These are phyloP conservation scores for Micrasema minimum DNA, from an alignment of 1,140 invertebrate genomes.

Conservation along the genomic window DNA sequence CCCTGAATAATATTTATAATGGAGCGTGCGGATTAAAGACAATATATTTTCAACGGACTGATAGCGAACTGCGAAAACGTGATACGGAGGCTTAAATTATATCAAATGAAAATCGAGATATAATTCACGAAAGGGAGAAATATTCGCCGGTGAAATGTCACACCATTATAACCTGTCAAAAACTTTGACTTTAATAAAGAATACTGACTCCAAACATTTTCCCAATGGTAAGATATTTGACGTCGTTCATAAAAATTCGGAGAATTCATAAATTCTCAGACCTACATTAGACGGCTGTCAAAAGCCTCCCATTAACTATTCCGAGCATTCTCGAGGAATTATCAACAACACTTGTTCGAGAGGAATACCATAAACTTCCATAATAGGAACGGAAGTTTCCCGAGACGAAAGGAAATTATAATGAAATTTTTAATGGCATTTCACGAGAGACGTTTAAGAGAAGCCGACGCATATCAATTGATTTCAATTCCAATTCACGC, in stretches of 20 bases:
- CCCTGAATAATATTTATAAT: no score
- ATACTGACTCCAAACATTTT: constrained; percentile 28
- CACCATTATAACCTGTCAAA: constrained; percentile 29
- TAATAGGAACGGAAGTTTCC: constrained; percentile 19
- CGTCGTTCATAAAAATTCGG: constrained; percentile 17
- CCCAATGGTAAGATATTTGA: constrained; percentile 15
- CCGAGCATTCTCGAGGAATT: constrained; percentile 40
- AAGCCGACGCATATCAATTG: constrained; percentile 49
- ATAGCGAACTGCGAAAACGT: no score
- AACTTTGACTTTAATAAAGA: constrained; percentile 40
- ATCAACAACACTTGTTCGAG: constrained; percentile 47
- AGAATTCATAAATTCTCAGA: constrained; percentile 30
- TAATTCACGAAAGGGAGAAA: constrained; percentile 26
- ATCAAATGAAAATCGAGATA: background rate
- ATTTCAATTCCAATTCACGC: constrained; percentile 46
- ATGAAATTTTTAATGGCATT: constrained; percentile 50
- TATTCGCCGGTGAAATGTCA: constrained; percentile 39
- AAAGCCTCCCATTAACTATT: constrained; percentile 43
- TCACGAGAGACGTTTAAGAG: constrained; percentile 46
- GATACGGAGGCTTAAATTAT: no score
- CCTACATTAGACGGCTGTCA: constrained; percentile 32
- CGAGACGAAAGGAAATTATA: constrained; percentile 39
- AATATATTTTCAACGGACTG: no score
- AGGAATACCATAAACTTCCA: constrained; percentile 37
- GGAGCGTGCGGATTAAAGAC: no score